phyloP scores from a whole-genome alignment of 2,797 vertebrate species.

The Sebastes minor region DNA sequence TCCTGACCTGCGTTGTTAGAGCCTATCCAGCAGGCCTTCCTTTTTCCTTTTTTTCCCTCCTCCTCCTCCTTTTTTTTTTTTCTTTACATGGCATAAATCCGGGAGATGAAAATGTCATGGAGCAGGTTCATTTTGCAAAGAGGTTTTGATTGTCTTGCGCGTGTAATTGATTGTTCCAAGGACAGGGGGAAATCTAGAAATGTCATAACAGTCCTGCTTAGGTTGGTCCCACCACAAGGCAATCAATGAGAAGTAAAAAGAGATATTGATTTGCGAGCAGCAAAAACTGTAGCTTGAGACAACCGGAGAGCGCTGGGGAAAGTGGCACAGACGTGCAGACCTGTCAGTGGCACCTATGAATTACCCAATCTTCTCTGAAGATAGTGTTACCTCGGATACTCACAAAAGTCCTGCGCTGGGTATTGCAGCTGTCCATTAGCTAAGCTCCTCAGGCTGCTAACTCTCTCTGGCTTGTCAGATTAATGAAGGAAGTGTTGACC shows the following conservation, averaged over 20 bases:
- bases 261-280: conserved; percentile 84
- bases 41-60: conserved; percentile 22
- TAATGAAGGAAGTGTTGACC: conserved; percentile 80
- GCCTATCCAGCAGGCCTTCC: conserved; percentile 42
- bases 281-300: conserved; percentile 87
- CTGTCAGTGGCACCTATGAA: conserved; percentile 83
- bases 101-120: conserved; percentile 88
- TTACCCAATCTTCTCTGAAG: conserved; percentile 81
- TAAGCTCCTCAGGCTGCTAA: conserved; percentile 70
- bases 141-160: conserved; percentile 88
- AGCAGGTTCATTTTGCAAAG: conserved; percentile 90
- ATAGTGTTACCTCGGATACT: conserved; percentile 78
- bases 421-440: conserved; percentile 79
- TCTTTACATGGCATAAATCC: conserved; percentile 83
- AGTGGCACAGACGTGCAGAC: conserved; percentile 80
- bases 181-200: conserved; percentile 90
- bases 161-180: conserved; percentile 90
- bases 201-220: conserved; percentile 90
- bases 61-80: conserved; percentile 24
- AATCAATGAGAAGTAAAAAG: conserved; percentile 89
- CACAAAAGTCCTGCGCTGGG: conserved; percentile 60
- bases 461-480: conserved; percentile 73
- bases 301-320: conserved; percentile 74
- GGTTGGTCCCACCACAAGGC: conserved; percentile 84
- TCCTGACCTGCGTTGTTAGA: conserved; percentile 70